Evolutionary conservation across 2,113 vertebrate genomes (phyloP), one percentile per base, ranked within the genome.

Genomic region (Hypomesus transpacificus): DNA sequence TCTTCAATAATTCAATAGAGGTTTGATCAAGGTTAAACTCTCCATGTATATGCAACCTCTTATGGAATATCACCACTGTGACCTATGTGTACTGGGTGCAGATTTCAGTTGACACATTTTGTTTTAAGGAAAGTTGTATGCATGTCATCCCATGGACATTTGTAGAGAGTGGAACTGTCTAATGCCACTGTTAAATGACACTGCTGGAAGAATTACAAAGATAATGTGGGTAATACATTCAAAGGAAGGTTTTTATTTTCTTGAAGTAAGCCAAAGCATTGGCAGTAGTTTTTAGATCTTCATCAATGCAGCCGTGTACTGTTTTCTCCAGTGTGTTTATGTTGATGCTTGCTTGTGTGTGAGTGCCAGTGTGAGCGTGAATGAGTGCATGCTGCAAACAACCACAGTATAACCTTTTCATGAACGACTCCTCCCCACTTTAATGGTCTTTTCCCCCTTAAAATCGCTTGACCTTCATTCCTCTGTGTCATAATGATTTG

Each of bases 401-500:
- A 50, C 26, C 59, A 34, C 31, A 28, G 26, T 63, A 67, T 59
- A 59, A 20, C 31, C 53, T 67, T 73, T 59, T n/a, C 20, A 56
- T 61, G 51, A 22, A n/a, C 39, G 56, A 56, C 52, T 31, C 34
- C 31, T 17, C 21, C 46, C 53, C 28, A 14, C 9, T 75, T 76
- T 73, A 64, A 75, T 72, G 52, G 71, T 71, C 68, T 75, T 77
- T 67, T 68, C 53, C 46, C 31, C 39, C 60, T 34, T 39, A 24
- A 50, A 73, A 68, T 54, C 56, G 46, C 58, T 76, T 84, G 80
- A 82, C 83, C 83, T 80, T 80, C 73, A 75, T 75, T 46, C 39
- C 66, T 50, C 39, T 50, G 53, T 75, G 62, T 77, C 66, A 76
- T 57, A 64, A 70, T 73, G 75, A 82, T 80, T 77, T 74, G 67